Percentiles rank a stretch among this genome's conserved stretches.
Evolutionary conservation across 2,113 vertebrate species (phyloP).

Genomic region (Lepus timidus): DNA sequence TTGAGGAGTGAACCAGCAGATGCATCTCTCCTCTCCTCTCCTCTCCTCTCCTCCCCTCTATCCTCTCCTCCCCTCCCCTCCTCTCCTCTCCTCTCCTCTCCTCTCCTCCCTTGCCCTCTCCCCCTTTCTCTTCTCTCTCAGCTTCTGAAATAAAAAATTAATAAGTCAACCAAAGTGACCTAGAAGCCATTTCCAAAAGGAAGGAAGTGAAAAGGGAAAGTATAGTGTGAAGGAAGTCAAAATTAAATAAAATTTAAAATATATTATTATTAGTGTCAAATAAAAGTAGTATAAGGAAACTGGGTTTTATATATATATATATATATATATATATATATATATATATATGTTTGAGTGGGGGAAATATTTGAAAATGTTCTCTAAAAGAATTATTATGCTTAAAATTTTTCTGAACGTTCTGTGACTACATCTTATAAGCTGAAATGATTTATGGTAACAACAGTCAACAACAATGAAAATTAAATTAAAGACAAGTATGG

Average conservation of each 20-base stretch:
- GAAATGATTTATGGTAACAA: constrained; percentile 40
- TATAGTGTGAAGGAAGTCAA: not conserved
- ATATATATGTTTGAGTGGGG: not conserved
- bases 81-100: too few relatives aligned
- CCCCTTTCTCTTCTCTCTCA: too few relatives aligned
- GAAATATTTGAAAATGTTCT: constrained; percentile 29
- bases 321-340: too few relatives aligned
- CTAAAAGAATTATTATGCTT: constrained; percentile 41
- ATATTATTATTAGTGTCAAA: not conserved
- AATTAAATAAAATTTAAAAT: not conserved
- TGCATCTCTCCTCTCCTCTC: too few relatives aligned
- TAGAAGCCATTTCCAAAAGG: not conserved
- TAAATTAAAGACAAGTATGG: constrained; percentile 44
- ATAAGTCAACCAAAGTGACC: not conserved
- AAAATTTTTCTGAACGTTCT: constrained; percentile 38
- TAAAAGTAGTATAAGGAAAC: not conserved
- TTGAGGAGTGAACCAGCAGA: too few relatives aligned
- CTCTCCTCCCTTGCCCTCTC: too few relatives aligned
- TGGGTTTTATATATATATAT: not conserved
- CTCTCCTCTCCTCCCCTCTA: too few relatives aligned
- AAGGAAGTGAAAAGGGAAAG: not conserved
- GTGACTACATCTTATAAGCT: constrained; percentile 24
- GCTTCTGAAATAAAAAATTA: too few relatives aligned
- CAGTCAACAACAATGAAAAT: constrained; percentile 26
- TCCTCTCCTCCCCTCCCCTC: too few relatives aligned